Evolutionary conservation across 2,797 vertebrate genomes (phyloP), one percentile per base, ranked within the genome.

Genomic region (Hozukius guyotensis): DNA sequence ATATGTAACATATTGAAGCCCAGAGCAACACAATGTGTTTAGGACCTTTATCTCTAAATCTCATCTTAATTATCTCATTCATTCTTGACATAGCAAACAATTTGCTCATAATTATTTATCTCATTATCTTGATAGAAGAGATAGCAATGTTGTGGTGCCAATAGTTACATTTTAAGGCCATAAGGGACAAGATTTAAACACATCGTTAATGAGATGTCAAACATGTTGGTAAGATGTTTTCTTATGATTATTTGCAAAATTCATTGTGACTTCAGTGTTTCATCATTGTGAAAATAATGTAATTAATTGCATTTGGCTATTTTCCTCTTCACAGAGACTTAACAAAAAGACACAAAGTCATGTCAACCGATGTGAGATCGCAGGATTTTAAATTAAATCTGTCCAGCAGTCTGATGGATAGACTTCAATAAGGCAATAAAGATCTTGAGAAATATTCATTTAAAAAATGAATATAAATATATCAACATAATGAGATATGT

Each of bases 41-140:
- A 38, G 64, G 71, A 42, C 12, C 14, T 66, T 60, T 59, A 80
- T 80, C 71, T 73, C 0, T 0, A 68, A 13, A 56, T 80, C 31
- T 29, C 29, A 76, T 59, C 32, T 63, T 61, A 68, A 70, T 72
- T 59, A 72, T 52, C 32, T 71, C 57, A 81, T 49, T 77, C 8
- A 32, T 63, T 74, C 34, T 63, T 69, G 2, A 69, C 71, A 61
- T 9, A 59, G 75, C 34, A 75, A 81, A 60, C 31, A 16, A 5
- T 57, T 79, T 49, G 83, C n/a, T 65, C 53, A 46, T 71, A 75
- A 62, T 78, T 20, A 24, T 77, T 81, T 49, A 69, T 72, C 53
- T 75, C 36, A 72, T 81, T 56, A 85, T 75, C 69, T 66, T 24
- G 57, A 78, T 36, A 74, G 20, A 64, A 72, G 59, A 77, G 38